Conservation (phyloP, 2,113 vertebrate species). For the Sorex fumeus region DNA sequence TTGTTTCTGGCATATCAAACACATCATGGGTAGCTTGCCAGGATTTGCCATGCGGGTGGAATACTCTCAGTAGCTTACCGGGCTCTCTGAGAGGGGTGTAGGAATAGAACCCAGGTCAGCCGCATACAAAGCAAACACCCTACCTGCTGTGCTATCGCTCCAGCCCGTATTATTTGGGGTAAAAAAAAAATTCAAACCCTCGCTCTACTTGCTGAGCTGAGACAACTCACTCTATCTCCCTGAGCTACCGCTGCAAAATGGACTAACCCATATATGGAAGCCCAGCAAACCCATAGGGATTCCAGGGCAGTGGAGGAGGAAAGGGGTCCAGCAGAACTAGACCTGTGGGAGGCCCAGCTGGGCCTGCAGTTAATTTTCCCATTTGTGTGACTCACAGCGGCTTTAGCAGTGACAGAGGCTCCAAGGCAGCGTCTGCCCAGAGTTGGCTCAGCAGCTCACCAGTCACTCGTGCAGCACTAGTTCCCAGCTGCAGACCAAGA, state of each 20-base stretch:
- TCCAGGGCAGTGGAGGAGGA: not conserved
- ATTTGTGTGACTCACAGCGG: not conserved
- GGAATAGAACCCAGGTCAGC: too few species aligned
- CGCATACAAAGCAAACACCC: too few species aligned
- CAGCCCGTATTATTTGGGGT: too few species aligned
- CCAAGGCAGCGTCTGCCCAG: fast-evolving
- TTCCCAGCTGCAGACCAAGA: not conserved
- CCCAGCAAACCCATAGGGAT: not conserved
- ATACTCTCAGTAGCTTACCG: too few species aligned
- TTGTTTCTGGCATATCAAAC: too few species aligned
- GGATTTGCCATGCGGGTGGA: too few species aligned
- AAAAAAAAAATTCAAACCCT: not conserved
- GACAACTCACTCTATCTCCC: not conserved
- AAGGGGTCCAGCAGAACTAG: not conserved
- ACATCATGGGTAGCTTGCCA: too few species aligned
- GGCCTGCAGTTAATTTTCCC: fast-evolving
- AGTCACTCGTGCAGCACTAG: not conserved
- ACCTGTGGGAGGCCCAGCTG: fast-evolving
- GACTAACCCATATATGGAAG: not conserved
- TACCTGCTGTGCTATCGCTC: too few species aligned
- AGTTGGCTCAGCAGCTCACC: not conserved
- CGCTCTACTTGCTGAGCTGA: not conserved
- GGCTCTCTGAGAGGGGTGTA: too few species aligned
- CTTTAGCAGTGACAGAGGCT: not conserved
- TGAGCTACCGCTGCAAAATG: not conserved